Percentiles rank a stretch among this genome's conserved stretches.
Evolutionary conservation across 1,140 invertebrate species (phyloP).

Genomic region (Zaprionus vittiger): DNA sequence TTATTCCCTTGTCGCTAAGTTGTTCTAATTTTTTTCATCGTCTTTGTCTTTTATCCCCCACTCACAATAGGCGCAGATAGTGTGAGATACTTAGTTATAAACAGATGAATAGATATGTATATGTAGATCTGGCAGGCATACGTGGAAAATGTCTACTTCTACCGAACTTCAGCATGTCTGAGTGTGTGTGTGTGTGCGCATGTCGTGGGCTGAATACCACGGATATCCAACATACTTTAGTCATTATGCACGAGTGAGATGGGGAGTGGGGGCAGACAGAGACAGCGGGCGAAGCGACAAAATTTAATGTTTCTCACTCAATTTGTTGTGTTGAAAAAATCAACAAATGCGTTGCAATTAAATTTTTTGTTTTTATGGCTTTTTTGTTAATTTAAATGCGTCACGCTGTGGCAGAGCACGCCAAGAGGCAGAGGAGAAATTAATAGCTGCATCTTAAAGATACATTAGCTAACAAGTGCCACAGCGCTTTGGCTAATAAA

Average conservation of each 20-base stretch:
- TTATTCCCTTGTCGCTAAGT: slow-evolving; percentile 63
- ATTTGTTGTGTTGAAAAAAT: slow-evolving; percentile 71
- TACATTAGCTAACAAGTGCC: slow-evolving; percentile 41
- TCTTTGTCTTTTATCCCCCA: slow-evolving; percentile 6
- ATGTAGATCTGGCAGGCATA: slow-evolving; percentile 14
- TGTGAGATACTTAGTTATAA: slow-evolving; percentile 40
- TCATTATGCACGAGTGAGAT: slow-evolving; percentile 34
- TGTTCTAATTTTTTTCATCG: slow-evolving; percentile 77
- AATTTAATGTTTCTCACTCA: slow-evolving; percentile 80
- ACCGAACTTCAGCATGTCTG: background rate
- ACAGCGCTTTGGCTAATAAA: slow-evolving; percentile 44
- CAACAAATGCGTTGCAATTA: slow-evolving; percentile 76
- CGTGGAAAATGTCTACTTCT: slow-evolving; percentile 34
- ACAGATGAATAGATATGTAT: slow-evolving; percentile 35
- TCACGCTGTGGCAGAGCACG: slow-evolving; percentile 16
- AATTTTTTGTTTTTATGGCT: slow-evolving; percentile 57
- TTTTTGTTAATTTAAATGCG: slow-evolving; percentile 77
- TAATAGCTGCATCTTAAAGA: slow-evolving; percentile 56
- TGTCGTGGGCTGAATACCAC: slow-evolving; percentile 42
- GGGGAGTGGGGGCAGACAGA: background rate
- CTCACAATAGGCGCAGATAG: slow-evolving; percentile 8
- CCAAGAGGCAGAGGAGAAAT: slow-evolving; percentile 38
- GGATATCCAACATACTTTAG: slow-evolving; percentile 45
- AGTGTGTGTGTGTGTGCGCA: background rate
- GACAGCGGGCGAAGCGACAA: slow-evolving; percentile 41